Conservation (phyloP, 2,888 invertebrate species). For the Portevinia maculata region DNA sequence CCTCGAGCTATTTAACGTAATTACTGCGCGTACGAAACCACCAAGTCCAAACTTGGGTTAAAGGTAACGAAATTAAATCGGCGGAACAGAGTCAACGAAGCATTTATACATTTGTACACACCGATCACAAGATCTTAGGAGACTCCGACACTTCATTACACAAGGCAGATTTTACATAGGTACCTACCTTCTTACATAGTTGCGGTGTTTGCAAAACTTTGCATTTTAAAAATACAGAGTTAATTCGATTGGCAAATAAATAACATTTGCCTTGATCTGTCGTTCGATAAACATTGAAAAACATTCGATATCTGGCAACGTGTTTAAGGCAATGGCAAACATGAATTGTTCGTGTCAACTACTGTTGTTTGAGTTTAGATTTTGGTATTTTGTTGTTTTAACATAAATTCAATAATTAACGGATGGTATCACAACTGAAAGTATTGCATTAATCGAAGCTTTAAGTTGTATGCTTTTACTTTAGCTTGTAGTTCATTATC, state of each 20-base stretch:
- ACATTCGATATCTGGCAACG: neutral
- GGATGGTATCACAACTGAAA: no score
- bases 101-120: neutral
- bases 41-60: no score
- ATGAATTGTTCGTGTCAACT: no score
- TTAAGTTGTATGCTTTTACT: neutral
- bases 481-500: neutral
- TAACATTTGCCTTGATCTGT: conserved; percentile 15
- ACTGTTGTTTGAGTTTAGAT: neutral
- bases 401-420: neutral
- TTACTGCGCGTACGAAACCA: no score
- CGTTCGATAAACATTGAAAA: neutral
- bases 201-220: neutral
- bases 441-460: neutral
- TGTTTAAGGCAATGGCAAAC: neutral
- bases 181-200: neutral
- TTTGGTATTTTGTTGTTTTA: neutral
- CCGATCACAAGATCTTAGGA: neutral
- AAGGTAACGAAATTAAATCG: neutral
- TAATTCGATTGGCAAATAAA: conserved; percentile 23
- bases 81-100: no score
- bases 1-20: no score
- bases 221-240: conserved; percentile 1
- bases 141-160: neutral
- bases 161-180: neutral